A percentile compares a stretch with the other conserved stretches of the same genome.
Conservation (phyloP, 2,113 vertebrate genomes). For the Xyrauchen texanus region DNA sequence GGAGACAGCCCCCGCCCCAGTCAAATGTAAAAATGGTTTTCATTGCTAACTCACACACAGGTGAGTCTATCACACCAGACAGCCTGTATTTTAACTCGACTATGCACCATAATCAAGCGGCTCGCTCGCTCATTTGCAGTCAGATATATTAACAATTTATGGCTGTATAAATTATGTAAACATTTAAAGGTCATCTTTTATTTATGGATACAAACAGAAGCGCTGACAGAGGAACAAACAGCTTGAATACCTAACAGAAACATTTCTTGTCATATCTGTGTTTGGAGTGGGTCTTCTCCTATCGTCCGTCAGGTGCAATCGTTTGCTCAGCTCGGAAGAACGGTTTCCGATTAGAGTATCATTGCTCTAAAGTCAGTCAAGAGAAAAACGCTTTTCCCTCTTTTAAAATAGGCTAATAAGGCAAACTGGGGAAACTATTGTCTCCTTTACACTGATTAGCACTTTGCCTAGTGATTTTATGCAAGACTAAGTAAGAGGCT, state of each 20-base stretch:
- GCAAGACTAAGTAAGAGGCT: slow-evolving; percentile 86
- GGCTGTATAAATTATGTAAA: slow-evolving; percentile 62
- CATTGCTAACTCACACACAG: too few relatives aligned
- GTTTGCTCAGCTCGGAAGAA: background rate
- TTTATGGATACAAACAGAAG: slow-evolving; percentile 62
- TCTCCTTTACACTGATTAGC: slow-evolving; percentile 93
- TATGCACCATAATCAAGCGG: slow-evolving; percentile 56
- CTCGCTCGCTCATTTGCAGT: slow-evolving; percentile 50
- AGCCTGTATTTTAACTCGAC: slow-evolving; percentile 39
- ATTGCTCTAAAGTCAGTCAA: slow-evolving; percentile 12
- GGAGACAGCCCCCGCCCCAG: too few relatives aligned
- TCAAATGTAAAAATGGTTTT: too few relatives aligned
- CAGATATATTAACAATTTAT: slow-evolving; percentile 61
- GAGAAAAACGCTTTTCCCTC: slow-evolving; percentile 46
- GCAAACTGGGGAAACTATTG: slow-evolving; percentile 80
- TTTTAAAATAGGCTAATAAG: slow-evolving; percentile 81
- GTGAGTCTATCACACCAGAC: background rate
- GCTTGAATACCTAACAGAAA: slow-evolving; percentile 51
- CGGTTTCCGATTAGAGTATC: background rate
- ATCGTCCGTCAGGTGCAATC: background rate
- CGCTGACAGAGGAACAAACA: slow-evolving; percentile 57
- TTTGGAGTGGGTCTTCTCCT: slow-evolving; percentile 1
- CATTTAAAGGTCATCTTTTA: slow-evolving; percentile 64
- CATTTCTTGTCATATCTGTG: slow-evolving; percentile 10
- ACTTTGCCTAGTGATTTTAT: slow-evolving; percentile 89